These are phyloP conservation scores for Stomatorhinus ivindoensis DNA, from an alignment of 2,113 vertebrate genomes.

Conservation along the genomic window DNA sequence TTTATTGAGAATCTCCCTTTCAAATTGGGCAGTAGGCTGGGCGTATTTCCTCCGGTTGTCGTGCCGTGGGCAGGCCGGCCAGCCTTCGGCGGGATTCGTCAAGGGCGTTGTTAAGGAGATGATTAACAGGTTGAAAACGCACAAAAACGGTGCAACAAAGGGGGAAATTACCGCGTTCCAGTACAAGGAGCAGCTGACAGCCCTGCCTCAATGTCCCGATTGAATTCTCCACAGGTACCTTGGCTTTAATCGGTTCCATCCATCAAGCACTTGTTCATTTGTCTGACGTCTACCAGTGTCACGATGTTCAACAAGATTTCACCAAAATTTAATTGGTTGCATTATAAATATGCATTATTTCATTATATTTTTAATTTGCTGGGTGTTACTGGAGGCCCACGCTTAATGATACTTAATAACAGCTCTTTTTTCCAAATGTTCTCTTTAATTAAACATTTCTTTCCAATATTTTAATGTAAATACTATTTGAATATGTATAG, in stretches of 20 bases:
- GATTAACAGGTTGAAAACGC: background rate
- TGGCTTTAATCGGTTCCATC: conserved; percentile 4
- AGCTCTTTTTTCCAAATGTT: background rate
- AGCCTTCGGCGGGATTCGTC: background rate
- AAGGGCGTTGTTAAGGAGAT: background rate
- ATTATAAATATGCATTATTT: background rate
- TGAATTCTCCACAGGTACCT: background rate
- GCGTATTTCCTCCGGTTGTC: background rate
- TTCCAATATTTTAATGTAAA: background rate
- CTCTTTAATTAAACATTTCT: background rate
- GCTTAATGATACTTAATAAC: conserved; percentile 2
- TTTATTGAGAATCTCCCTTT: background rate
- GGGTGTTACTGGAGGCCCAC: background rate
- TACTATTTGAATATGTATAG: background rate
- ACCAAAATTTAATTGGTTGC: background rate
- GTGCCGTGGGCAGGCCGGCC: background rate
- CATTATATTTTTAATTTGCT: conserved; percentile 9
- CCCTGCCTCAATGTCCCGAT: background rate
- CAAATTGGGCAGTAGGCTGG: background rate
- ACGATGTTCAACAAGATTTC: background rate
- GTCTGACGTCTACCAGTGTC: background rate
- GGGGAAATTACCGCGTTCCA: conserved; percentile 12
- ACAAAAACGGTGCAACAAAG: background rate
- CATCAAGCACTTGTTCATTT: background rate
- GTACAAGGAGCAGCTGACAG: background rate